Conservation (phyloP, 2,797 vertebrate genomes). For the Chaetophractus vellerosus region DNA sequence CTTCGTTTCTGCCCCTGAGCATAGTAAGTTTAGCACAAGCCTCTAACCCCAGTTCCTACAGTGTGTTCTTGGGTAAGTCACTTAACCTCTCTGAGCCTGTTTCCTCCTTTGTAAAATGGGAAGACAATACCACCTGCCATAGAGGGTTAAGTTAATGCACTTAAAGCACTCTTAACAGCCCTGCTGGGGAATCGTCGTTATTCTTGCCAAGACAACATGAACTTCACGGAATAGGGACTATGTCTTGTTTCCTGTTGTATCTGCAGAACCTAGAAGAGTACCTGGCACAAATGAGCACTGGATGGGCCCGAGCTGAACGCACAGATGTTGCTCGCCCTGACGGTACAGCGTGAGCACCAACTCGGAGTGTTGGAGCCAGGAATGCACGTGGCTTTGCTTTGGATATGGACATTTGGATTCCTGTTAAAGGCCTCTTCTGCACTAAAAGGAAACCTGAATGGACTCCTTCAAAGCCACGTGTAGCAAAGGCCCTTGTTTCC, state of each 20-base stretch:
- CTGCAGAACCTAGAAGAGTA: fast-evolving
- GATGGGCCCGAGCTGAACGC: fast-evolving
- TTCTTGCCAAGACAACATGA: background rate
- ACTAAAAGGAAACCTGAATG: no score
- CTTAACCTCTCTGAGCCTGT: background rate
- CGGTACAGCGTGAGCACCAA: fast-evolving
- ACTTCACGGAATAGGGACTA: no score
- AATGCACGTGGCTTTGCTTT: fast-evolving
- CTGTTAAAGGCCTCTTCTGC: background rate
- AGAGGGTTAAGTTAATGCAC: fast-evolving
- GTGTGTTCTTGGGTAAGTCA: background rate
- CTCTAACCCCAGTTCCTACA: background rate
- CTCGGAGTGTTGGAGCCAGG: background rate
- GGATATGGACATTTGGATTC: background rate
- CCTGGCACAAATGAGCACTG: fast-evolving
- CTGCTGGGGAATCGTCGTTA: background rate
- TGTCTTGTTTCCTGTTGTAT: background rate
- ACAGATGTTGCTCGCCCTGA: fast-evolving
- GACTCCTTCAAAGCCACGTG: background rate
- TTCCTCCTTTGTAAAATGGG: background rate
- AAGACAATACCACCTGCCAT: background rate
- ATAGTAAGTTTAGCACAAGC: background rate
- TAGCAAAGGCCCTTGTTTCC: background rate
- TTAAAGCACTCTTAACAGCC: background rate
- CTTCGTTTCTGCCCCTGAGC: background rate